Evolutionary conservation across 2,113 vertebrate species (phyloP).

Genomic region (Actinemys pallida): DNA sequence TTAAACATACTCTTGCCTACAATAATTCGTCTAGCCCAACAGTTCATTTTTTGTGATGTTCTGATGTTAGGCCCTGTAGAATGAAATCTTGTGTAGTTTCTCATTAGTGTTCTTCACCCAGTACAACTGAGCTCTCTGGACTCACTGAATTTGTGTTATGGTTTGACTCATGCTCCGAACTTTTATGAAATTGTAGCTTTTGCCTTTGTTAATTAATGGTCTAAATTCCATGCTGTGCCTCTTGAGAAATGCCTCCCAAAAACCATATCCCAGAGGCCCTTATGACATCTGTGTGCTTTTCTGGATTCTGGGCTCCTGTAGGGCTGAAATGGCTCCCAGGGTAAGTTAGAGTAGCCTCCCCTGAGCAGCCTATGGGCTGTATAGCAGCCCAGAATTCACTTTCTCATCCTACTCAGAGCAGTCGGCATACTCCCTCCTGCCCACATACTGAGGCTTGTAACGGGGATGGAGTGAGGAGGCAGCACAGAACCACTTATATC

Average conservation of each 20-base stretch:
- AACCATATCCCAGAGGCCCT: background rate
- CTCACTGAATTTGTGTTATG: background rate
- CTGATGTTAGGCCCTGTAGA: background rate
- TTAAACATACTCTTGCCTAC: background rate
- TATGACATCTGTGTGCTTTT: background rate
- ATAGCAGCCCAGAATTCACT: background rate
- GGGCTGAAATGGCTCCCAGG: background rate
- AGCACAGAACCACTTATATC: background rate
- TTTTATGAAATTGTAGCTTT: background rate
- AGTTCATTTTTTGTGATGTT: background rate
- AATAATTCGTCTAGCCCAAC: background rate
- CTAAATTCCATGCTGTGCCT: background rate
- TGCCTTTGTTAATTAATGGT: background rate
- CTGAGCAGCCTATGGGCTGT: background rate
- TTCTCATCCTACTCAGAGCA: background rate
- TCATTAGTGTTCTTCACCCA: background rate
- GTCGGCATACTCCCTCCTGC: background rate
- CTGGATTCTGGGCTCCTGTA: rapidly evolving
- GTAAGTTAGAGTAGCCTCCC: background rate
- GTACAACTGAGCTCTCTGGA: background rate
- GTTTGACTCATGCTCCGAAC: background rate
- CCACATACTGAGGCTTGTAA: background rate
- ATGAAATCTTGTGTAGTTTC: background rate
- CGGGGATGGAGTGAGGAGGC: background rate
- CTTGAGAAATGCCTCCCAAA: background rate